phyloP scores from a whole-genome alignment of 2,888 invertebrate genomes.

The Nezara viridula region DNA sequence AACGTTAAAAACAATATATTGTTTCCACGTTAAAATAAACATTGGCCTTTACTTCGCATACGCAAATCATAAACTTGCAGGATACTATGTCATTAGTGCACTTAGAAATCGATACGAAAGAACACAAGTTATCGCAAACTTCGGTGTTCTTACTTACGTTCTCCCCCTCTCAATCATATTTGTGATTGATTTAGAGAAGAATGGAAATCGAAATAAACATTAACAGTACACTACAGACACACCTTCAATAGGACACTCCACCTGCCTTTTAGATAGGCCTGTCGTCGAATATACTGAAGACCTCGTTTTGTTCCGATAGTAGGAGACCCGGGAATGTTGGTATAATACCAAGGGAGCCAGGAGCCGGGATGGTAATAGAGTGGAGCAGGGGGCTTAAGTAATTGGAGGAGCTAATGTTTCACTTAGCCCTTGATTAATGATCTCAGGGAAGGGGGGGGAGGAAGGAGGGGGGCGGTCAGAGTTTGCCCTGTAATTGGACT shows the following conservation, averaged over 20 bases:
- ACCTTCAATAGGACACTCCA: too few species aligned
- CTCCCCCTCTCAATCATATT: neutral
- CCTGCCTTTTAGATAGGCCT: too few species aligned
- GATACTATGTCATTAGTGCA: too few species aligned
- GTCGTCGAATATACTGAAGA: neutral
- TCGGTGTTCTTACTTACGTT: too few species aligned
- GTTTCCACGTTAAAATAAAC: too few species aligned
- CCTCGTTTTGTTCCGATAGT: neutral
- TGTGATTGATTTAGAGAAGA: neutral
- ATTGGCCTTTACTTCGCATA: too few species aligned
- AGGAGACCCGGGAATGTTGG: neutral
- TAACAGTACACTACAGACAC: neutral
- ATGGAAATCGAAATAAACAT: neutral
- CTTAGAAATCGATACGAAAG: too few species aligned
- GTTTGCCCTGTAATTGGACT: slow-evolving; percentile 63
- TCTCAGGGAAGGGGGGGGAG: slow-evolving; percentile 56
- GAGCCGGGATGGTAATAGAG: slow-evolving; percentile 21
- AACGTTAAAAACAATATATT: too few species aligned
- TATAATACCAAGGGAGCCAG: neutral
- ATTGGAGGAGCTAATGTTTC: slow-evolving; percentile 64
- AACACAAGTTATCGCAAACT: too few species aligned
- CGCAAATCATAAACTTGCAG: too few species aligned
- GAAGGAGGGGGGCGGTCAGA: slow-evolving; percentile 62
- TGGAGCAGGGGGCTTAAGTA: slow-evolving; percentile 61
- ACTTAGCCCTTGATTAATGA: slow-evolving; percentile 64